Percentiles rank a stretch among this genome's conserved stretches.
phyloP scores from a whole-genome alignment of 2,797 vertebrate genomes.

The Amblyraja radiata region DNA sequence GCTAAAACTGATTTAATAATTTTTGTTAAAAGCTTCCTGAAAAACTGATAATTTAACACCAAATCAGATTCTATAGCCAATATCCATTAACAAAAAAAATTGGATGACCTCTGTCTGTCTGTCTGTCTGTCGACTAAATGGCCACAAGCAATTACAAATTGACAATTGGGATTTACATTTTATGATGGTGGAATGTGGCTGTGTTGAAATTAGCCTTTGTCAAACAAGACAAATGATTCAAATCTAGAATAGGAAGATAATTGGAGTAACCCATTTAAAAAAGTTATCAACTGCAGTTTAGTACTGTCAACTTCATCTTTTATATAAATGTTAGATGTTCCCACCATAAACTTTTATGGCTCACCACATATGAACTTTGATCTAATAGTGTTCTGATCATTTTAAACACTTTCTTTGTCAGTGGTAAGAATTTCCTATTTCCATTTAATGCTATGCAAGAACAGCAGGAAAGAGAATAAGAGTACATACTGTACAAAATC shows the following conservation, averaged over 20 bases:
- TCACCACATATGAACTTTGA: neutral
- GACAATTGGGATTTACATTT: neutral
- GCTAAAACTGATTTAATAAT: neutral
- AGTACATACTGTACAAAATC: neutral
- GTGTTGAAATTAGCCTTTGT: neutral
- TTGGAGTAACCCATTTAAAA: neutral
- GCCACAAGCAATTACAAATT: neutral
- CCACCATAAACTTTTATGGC: neutral
- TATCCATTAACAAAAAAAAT: constrained; percentile 19
- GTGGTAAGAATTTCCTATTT: no score
- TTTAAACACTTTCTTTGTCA: neutral
- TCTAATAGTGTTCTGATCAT: neutral
- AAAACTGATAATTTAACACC: neutral
- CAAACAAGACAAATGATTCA: neutral
- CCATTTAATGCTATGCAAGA: neutral
- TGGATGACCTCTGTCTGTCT: no score
- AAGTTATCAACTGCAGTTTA: neutral
- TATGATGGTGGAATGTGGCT: neutral
- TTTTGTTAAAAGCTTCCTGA: neutral
- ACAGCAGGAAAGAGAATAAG: neutral
- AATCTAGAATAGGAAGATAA: neutral
- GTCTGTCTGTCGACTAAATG: neutral
- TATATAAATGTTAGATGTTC: neutral
- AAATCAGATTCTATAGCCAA: neutral
- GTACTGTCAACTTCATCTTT: neutral